Percentiles rank a stretch among this genome's conserved stretches.
Conservation (phyloP, 2,797 vertebrate genomes). For the Nannoperca obscura region DNA sequence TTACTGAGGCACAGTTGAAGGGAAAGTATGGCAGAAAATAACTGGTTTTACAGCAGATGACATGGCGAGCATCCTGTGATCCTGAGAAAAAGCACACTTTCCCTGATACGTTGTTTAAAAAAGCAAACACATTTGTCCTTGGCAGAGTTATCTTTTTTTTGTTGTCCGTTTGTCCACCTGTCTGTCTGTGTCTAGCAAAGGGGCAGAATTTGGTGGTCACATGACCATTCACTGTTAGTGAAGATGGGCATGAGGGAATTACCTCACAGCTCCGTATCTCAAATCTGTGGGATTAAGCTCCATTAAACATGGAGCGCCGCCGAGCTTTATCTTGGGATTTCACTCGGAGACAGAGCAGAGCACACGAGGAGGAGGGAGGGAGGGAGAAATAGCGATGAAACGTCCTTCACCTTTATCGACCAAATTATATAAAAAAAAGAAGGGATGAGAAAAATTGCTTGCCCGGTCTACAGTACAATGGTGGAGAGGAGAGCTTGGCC, state of each 20-base stretch:
- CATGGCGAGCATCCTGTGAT: conserved; percentile 30
- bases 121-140: conserved; percentile 50
- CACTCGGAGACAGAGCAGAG: conserved; percentile 80
- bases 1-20: conserved; percentile 45
- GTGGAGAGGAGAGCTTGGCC: conserved; percentile 56
- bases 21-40: conserved; percentile 34
- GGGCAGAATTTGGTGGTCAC: conserved; percentile 65
- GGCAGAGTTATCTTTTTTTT: conserved; percentile 35
- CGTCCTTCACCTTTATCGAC: conserved; percentile 87
- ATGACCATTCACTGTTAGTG: conserved; percentile 71
- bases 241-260: conserved; percentile 83
- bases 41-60: conserved; percentile 36
- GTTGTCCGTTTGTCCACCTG: conserved; percentile 49
- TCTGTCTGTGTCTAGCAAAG: conserved; percentile 38
- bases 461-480: conserved; percentile 67
- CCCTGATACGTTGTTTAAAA: conserved; percentile 10
- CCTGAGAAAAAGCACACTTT: conserved; percentile 18
- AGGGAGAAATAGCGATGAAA: conserved; percentile 79
- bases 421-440: conserved; percentile 79
- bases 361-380: conserved; percentile 57
- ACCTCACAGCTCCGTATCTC: conserved; percentile 84
- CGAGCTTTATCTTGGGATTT: conserved; percentile 85
- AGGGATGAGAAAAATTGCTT: conserved; percentile 79
- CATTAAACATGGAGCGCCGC: conserved; percentile 86
- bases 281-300: conserved; percentile 87